A percentile compares a stretch with the other conserved stretches of the same genome.
Evolutionary conservation across 2,797 vertebrate genomes (phyloP).

Genomic region (Onychomys torridus): DNA sequence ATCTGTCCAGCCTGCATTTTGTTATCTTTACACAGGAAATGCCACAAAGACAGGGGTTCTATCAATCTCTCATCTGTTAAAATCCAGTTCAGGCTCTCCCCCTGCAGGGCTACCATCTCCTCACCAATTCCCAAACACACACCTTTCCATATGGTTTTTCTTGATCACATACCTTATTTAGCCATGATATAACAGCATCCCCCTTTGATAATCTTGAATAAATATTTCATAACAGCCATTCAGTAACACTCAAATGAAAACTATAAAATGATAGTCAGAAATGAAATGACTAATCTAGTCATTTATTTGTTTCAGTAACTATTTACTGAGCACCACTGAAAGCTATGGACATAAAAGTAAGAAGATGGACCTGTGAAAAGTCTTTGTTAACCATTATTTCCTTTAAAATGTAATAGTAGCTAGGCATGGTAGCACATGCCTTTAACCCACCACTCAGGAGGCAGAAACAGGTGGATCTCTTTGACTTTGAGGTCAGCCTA

Average conservation of each 20-base stretch:
- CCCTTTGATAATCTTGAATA: background rate
- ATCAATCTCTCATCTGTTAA: background rate
- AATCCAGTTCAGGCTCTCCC: slow-evolving; percentile 31
- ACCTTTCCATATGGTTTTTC: background rate
- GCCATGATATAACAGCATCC: background rate
- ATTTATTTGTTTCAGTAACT: slow-evolving; percentile 50
- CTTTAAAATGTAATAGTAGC: background rate
- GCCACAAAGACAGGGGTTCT: background rate
- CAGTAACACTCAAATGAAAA: background rate
- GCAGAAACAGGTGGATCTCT: background rate
- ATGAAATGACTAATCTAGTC: background rate
- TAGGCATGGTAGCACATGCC: background rate
- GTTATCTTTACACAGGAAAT: background rate
- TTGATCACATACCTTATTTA: slow-evolving; percentile 41
- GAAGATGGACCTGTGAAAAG: slow-evolving; percentile 26
- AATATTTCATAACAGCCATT: background rate
- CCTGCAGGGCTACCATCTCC: background rate
- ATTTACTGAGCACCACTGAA: background rate
- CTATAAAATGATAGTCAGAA: slow-evolving; percentile 22
- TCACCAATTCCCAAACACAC: background rate
- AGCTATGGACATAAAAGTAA: background rate
- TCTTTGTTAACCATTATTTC: background rate
- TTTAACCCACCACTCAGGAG: background rate
- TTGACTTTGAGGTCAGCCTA: background rate
- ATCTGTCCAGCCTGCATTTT: background rate